Conservation (phyloP, 2,888 invertebrate species). For the Tholera decimalis region DNA sequence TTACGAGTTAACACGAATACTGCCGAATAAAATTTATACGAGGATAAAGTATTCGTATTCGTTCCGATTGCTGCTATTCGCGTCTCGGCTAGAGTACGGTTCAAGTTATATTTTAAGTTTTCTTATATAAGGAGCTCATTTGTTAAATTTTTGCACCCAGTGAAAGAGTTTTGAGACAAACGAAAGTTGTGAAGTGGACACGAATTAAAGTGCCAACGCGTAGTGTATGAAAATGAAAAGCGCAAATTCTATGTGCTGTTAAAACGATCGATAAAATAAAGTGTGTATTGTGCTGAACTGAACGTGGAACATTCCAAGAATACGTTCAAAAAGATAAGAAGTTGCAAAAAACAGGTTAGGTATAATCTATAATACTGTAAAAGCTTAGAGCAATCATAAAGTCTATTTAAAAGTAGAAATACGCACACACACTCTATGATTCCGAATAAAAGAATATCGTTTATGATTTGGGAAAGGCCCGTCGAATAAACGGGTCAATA, state of each 20-base stretch:
- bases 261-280: background rate
- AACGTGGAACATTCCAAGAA: background rate
- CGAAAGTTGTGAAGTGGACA: background rate
- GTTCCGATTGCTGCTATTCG: background rate
- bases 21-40: background rate
- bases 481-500: constrained; percentile 1
- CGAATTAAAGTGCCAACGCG: background rate
- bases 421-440: background rate
- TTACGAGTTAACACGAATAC: background rate
- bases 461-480: constrained; percentile 5
- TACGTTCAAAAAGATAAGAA: background rate
- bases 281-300: background rate
- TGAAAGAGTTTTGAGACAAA: background rate
- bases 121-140: too few relatives aligned
- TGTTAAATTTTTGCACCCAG: too few relatives aligned
- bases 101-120: background rate
- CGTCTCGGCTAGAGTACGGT: background rate
- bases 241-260: background rate
- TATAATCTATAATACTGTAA: background rate
- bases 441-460: constrained; percentile 10
- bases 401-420: background rate
- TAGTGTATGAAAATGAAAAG: background rate
- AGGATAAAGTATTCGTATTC: background rate
- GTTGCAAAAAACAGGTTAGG: background rate
- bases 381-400: background rate